A percentile compares a stretch with the other conserved stretches of the same genome.
Evolutionary conservation across 2,113 vertebrate species (phyloP).

Genomic region (Platycercus adscitus): DNA sequence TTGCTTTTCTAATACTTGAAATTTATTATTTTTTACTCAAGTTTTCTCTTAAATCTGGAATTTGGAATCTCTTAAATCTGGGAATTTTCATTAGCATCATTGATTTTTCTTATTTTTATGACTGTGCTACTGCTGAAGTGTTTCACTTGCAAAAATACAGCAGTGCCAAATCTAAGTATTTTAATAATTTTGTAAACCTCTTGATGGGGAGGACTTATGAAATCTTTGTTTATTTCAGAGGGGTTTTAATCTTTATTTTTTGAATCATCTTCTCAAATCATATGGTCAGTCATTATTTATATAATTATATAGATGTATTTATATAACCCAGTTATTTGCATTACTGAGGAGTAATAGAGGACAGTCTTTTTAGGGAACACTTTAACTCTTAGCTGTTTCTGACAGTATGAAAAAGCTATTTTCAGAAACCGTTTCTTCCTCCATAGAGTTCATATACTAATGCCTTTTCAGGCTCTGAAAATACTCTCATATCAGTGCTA

Average conservation of each 20-base stretch:
- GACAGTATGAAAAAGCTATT: not conserved
- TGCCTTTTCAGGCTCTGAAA: not conserved
- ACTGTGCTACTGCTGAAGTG: not conserved
- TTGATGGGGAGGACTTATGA: not conserved
- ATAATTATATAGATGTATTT: not conserved
- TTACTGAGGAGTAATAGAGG: not conserved
- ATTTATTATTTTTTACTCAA: not conserved
- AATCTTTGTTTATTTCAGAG: not conserved
- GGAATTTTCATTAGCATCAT: not conserved
- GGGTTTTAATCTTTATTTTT: not conserved
- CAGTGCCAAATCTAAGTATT: not conserved
- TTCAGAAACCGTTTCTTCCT: not conserved
- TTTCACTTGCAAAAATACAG: not conserved
- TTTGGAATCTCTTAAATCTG: not conserved
- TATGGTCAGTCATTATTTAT: not conserved
- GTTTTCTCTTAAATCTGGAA: not conserved
- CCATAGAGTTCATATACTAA: not conserved
- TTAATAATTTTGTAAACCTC: not conserved
- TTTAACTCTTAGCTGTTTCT: not conserved
- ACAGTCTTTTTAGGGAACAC: not conserved
- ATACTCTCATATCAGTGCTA: not conserved
- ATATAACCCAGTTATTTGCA: not conserved
- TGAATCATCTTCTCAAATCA: not conserved
- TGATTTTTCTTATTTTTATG: not conserved
- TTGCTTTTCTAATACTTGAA: not conserved